Evolutionary conservation across 2,113 vertebrate species (phyloP), one percentile per base, ranked within the genome.

Genomic region (Tinamus guttatus): DNA sequence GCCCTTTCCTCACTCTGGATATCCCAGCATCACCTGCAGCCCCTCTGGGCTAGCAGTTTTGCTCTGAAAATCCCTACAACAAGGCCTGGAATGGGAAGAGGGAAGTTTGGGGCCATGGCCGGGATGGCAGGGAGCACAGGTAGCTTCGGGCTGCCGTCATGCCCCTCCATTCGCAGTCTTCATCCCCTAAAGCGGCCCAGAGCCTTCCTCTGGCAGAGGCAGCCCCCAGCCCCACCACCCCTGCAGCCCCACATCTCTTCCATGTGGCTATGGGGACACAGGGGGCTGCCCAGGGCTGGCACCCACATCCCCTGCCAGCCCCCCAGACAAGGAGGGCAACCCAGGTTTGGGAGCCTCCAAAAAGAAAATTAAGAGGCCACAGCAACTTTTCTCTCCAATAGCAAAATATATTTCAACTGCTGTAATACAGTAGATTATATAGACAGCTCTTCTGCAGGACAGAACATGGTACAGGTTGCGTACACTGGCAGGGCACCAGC

Each of bases 391-490:
- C 67, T 94, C 81, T 82, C 78, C 38, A 89, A 95, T 90, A 97
- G 84, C 81, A 97, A 97, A 97, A 97, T 97, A 96, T 94, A 97
- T 97, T 97, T 95, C 32, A 73, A 91, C 62, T 91, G 93, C 74
- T 87, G 81, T 82, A 93, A 93, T 89, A 94, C 85, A 94, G 81
- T 92, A 84, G 74, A 78, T 96, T 75, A 96, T 87, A 83, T 89
- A 83, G 91, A 95, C 87, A 71, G 81, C 79, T 93, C 65, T 85
- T 93, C 64, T 6, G 32, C 5, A 1, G 24, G 52, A 96, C 78
- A 89, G 85, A 83, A 87, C 62, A 68, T 0, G 0, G 64, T 51
- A 85, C 30, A 80, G 91, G 74, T 19, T 68, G 52, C 38, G 45
- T 30, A 69, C 3, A 4, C 1, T 40, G 71, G 56, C 16, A 18